Base-by-base conservation (phyloP, 2,888 invertebrate species). In the Choreutis nemorana region DNA sequence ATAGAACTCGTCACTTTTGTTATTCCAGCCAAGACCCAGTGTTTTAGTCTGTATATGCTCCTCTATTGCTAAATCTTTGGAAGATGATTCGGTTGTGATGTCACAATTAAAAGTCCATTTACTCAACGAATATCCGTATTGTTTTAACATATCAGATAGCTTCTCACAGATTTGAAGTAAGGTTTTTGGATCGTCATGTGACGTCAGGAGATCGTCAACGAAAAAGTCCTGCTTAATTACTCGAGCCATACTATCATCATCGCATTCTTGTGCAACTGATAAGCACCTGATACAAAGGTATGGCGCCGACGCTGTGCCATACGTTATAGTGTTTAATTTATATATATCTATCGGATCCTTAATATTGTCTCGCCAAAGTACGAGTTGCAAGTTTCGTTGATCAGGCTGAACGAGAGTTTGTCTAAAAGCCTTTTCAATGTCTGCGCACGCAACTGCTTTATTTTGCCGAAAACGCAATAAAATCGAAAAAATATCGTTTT, bases 291-390 rank as follows among this genome's bases (percentile, higher is more conserved):
- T 42, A 21, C 45, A 47, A 3, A 52, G 32, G 28, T 36, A 55
- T 1, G 55, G 50, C 20, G 54, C 52, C 1, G 50, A 45, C 1
- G 49, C 38, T 3, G 44, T 46, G 4, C 47, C 49, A 26, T 49
- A 53, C 1, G 47, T 45, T 0, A 52, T 45, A 1, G 44, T 50
- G 11, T 45, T 46, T 8, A 50, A 31, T 5, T 35, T 42, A 26
- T 44, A 53, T 3, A 44, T 31, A 12, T 34, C 12, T 13, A 51
- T 7, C 1, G 43, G 37, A 2, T 47, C 36, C 1, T 30, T 15
- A 0, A 40, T 29, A 23, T 41, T 36, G 2, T 48, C 40, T 1
- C 51, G 31, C 54, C 55, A 62, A 2, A 57, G 25, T n/a, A 4
- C 9, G n/a, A 22, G 22, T 9, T 7, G 5, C 3, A 22, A 22